Conservation (phyloP, 1,140 invertebrate genomes). For the Apis dorsata region DNA sequence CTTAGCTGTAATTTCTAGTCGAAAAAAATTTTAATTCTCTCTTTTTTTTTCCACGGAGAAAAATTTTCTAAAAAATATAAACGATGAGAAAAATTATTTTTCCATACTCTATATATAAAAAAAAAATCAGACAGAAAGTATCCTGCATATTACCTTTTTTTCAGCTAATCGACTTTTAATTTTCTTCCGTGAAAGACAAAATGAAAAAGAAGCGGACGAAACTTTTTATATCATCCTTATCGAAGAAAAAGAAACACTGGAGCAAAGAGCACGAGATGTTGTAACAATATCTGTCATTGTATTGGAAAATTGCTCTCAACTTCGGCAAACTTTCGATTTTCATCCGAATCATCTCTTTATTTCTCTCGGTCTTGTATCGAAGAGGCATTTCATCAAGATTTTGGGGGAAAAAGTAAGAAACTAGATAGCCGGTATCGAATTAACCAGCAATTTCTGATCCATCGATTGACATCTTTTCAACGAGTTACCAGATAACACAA, state of each 20-base stretch:
- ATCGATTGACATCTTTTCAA: not conserved
- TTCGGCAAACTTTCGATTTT: not conserved
- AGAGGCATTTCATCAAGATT: not conserved
- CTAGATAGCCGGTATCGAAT: not conserved
- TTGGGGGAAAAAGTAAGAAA: not conserved
- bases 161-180: too few relatives aligned
- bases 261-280: not conserved
- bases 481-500: not conserved
- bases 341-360: not conserved
- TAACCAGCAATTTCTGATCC: not conserved
- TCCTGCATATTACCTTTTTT: too few relatives aligned
- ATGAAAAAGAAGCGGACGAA: too few relatives aligned
- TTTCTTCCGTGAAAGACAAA: too few relatives aligned
- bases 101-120: too few relatives aligned
- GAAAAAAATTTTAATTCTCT: too few relatives aligned
- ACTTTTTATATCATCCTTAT: not conserved
- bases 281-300: conserved; percentile 16
- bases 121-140: too few relatives aligned
- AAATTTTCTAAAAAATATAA: too few relatives aligned
- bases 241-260: not conserved
- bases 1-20: too few relatives aligned
- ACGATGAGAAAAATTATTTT: too few relatives aligned
- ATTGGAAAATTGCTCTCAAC: conserved; percentile 19
- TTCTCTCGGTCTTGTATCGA: not conserved
- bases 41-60: too few relatives aligned